Conservation (phyloP, 2,797 vertebrate species). For the Spinus olivaceus region DNA sequence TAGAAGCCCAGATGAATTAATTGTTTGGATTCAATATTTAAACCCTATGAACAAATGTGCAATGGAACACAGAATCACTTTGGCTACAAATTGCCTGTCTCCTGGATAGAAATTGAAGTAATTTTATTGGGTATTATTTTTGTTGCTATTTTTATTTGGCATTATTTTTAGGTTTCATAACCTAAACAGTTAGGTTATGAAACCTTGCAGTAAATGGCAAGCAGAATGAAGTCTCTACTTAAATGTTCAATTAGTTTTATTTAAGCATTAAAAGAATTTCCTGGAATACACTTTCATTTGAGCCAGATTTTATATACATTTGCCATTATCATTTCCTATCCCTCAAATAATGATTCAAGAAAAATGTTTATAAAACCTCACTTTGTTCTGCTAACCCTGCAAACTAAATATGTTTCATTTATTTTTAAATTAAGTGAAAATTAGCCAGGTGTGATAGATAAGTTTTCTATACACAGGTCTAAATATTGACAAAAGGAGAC, state of each 20-base stretch:
- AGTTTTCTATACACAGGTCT: slow-evolving; percentile 82
- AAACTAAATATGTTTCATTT: slow-evolving; percentile 78
- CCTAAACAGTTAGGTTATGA: background rate
- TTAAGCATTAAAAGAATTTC: background rate
- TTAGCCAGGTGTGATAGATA: slow-evolving; percentile 83
- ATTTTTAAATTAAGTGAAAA: slow-evolving; percentile 83
- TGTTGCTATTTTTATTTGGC: background rate
- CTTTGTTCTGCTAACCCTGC: slow-evolving; percentile 68
- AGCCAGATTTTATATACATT: slow-evolving; percentile 17
- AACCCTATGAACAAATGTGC: background rate
- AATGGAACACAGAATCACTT: background rate
- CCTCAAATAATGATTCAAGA: slow-evolving; percentile 56
- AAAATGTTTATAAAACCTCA: slow-evolving; percentile 66
- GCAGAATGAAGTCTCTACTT: background rate
- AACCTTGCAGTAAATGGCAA: background rate
- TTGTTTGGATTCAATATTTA: background rate
- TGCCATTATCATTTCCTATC: slow-evolving; percentile 41
- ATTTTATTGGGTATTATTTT: background rate
- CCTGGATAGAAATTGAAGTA: background rate
- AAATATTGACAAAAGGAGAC: slow-evolving; percentile 83
- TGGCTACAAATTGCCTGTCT: background rate
- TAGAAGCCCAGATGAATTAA: background rate
- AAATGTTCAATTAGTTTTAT: background rate
- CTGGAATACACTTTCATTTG: background rate
- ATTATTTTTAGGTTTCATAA: background rate